A percentile compares a stretch with the other conserved stretches of the same genome.
These are phyloP conservation scores for Stichodactyla mertensii DNA, from an alignment of 64 coral and sea anemone species.

Conservation along the genomic window DNA sequence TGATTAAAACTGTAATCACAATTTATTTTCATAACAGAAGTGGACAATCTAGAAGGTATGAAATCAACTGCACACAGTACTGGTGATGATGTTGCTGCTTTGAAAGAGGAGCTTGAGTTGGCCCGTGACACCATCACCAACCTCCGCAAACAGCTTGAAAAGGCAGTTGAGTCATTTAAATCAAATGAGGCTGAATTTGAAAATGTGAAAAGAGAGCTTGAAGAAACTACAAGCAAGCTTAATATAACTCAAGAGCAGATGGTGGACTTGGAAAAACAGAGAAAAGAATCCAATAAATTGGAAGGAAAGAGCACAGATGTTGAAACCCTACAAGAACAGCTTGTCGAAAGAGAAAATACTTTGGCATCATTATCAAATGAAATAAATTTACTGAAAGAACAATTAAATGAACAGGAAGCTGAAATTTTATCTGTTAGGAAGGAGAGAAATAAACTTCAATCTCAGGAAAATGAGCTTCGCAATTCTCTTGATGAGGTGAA, in stretches of 20 bases:
- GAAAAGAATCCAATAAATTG: not conserved
- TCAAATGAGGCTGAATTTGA: conserved; percentile 9
- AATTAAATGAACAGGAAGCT: conserved; percentile 34
- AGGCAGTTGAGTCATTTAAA: not conserved
- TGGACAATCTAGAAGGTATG: conserved; percentile 28
- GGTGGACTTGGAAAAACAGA: not conserved
- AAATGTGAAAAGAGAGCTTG: not conserved
- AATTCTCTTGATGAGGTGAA: conserved; percentile 64
- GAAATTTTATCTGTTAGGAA: conserved; percentile 29
- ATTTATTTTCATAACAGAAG: not conserved
- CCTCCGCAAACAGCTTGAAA: conserved; percentile 16
- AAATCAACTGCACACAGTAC: conserved; percentile 1
- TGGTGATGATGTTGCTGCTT: conserved; percentile 21
- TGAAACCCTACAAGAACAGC: conserved; percentile 19
- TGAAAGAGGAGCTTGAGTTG: conserved; percentile 33
- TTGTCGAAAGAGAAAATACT: conserved; percentile 25
- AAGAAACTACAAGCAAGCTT: conserved; percentile 6
- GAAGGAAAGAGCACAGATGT: not conserved
- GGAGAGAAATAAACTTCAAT: not conserved
- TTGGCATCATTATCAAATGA: conserved; percentile 20
- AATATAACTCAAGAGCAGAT: not conserved
- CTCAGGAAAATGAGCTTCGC: conserved; percentile 30
- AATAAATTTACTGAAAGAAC: conserved; percentile 25
- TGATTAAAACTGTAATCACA: not conserved
- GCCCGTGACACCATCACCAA: conserved; percentile 7